Base-by-base conservation (phyloP, 1,140 invertebrate species). In the Cyphomyrmex costatus region DNA sequence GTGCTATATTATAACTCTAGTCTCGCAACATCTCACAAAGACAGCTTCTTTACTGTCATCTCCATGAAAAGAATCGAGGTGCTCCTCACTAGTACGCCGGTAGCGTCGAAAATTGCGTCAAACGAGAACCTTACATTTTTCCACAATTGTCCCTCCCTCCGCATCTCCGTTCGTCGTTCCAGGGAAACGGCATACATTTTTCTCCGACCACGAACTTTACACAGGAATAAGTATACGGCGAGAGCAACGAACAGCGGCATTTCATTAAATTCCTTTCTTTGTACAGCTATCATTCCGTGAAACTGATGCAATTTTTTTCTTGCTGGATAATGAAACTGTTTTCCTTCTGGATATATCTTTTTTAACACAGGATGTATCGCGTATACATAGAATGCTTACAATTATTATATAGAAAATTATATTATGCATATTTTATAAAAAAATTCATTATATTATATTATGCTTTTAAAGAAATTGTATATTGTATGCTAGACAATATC, bases 221-320 rank as follows among this genome's bases (percentile, higher is more conserved):
- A 30, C 58, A 12, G 3, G 36, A 21, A 60, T 76, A 79, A 65
- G 49, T 66, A 79, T 49, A 56, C 51, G 76, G 8, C 19, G 24
- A 24, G 53, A 74, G 36, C 53, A 73, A 83, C 66, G 51, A 68
- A 79, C 68, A 49, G 53, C 68, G 36, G 68, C 79, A 83, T 83
- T 83, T 83, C 79, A 73, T 82, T 82, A 82, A 82, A 60, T 82
- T 73, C 33, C 53, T 83, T 82, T 82, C 66, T 60, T 73, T 83
- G 16, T 42, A n/a, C 33, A 70, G 63, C 42, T 65, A 65, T 85
- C 46, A 49, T 61, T 65, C 33, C 30, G 24, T 46, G 58, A 77
- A 78, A 30, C 65, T 63, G 46, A 16, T 24, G 42, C 27, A 12
- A 76, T 14, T 65, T 46, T 33, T 51, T 63, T n/a, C 60, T 63